Conservation (phyloP, 2,113 vertebrate genomes). For the Baryphthengus martii region DNA sequence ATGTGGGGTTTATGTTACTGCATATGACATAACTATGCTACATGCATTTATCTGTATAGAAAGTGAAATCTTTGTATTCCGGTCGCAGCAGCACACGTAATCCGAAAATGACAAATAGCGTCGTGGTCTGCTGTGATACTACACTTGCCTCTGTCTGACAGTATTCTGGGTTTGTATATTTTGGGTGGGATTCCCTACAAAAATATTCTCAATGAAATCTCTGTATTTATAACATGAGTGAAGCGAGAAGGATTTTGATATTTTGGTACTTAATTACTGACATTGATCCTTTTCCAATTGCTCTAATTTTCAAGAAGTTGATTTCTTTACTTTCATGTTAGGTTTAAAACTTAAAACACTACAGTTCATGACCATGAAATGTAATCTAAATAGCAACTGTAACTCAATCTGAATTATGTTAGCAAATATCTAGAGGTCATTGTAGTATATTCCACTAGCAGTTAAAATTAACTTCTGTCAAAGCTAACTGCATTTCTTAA, state of each 20-base stretch:
- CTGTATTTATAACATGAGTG: neutral
- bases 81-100: neutral
- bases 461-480: conserved; percentile 57
- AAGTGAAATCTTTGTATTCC: neutral
- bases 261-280: conserved; percentile 38
- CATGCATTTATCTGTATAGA: neutral
- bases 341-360: conserved; percentile 55
- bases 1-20: neutral
- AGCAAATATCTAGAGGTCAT: conserved; percentile 53
- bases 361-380: conserved; percentile 46
- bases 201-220: neutral
- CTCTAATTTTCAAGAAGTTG: conserved; percentile 57
- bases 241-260: neutral
- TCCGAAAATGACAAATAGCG: neutral
- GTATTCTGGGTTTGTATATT: neutral
- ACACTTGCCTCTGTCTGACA: conserved; percentile 10
- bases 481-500: conserved; percentile 38
- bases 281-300: conserved; percentile 46
- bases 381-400: conserved; percentile 46
- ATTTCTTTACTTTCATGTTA: conserved; percentile 54
- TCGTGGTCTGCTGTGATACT: neutral
- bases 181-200: neutral
- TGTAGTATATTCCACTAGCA: conserved; percentile 64
- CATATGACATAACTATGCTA: neutral
- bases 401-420: conserved; percentile 42